Percentiles rank a stretch among this genome's conserved stretches.
Evolutionary conservation across 2,113 vertebrate genomes (phyloP).

Genomic region (Atrichornis clamosus): DNA sequence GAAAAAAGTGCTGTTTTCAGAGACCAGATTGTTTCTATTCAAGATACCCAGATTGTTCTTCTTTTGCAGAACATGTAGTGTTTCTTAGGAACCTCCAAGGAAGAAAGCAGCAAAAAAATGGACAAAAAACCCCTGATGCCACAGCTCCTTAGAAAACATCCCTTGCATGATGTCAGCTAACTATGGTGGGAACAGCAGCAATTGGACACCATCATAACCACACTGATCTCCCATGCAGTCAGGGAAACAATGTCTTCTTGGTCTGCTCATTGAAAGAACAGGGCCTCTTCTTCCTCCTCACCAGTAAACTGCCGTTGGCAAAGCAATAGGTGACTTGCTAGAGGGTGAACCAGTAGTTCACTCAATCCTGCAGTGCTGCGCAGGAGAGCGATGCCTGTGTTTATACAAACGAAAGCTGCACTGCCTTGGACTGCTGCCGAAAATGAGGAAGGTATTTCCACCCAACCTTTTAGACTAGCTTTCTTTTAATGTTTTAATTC

Average conservation of each 20-base stretch:
- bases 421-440: background rate
- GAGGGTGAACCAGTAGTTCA: background rate
- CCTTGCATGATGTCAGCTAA: background rate
- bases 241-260: background rate
- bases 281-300: background rate
- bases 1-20: background rate
- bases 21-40: too few relatives aligned
- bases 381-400: background rate
- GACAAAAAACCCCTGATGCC: background rate
- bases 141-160: background rate
- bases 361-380: accelerated
- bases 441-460: slow-evolving; percentile 5
- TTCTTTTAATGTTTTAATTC: slow-evolving; percentile 18
- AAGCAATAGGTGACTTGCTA: background rate
- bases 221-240: background rate
- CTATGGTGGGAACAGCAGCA: background rate
- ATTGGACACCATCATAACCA: background rate
- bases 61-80: background rate
- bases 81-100: background rate
- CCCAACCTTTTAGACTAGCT: background rate
- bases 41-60: background rate
- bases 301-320: background rate
- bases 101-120: background rate
- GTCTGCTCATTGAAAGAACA: background rate
- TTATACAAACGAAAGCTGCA: background rate